Evolutionary conservation across 2,888 invertebrate genomes (phyloP), one percentile per base, ranked within the genome.

Genomic region (Ectemnius continuus): DNA sequence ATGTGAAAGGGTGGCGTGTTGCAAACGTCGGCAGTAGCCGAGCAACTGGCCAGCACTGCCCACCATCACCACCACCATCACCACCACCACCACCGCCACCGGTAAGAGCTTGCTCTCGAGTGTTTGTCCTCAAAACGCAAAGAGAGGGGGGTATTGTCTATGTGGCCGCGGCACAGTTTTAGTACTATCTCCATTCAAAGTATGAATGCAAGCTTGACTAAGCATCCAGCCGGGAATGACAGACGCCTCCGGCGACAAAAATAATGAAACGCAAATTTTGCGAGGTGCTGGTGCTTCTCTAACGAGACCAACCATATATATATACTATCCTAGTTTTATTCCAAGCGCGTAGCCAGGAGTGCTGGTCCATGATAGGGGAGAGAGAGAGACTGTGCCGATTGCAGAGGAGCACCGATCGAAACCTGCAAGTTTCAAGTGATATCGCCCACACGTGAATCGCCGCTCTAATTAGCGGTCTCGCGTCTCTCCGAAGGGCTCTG

Each of bases 1-100:
- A 75, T 67, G 67, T 47, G 75, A 80, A 74, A 79, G 70, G 76
- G 66, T 72, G 61, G 52, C 68, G 61, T 70, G 61, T 45, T 45
- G 26, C 59, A 52, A 57, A 36, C 8, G 36, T 36, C 36, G 36
- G 36, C 36, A 11, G 20, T 62, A 47, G 13, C 60, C 57, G 16
- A 64, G 60, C 64, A 63, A 58, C 68, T 11, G 66, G 62, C 48
- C 64, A 52, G 60, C 57, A 18, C 59, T 13, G 58, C 47, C 67
- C 58, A 28, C 64, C 58, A 36, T 4, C 28, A 36, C 8, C 36
- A 36, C 36, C 3, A n/a, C n/a, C n/a, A n/a, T n/a, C n/a, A n/a
- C n/a, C n/a, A n/a, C 67, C 58, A 28, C 64, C 58, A 36, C 8
- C 28, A 36, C 8, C 36, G 6, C 36, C 3, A 36, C 0, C 36